Conservation (phyloP, 2,888 invertebrate genomes). For the Melanostoma scalare region DNA sequence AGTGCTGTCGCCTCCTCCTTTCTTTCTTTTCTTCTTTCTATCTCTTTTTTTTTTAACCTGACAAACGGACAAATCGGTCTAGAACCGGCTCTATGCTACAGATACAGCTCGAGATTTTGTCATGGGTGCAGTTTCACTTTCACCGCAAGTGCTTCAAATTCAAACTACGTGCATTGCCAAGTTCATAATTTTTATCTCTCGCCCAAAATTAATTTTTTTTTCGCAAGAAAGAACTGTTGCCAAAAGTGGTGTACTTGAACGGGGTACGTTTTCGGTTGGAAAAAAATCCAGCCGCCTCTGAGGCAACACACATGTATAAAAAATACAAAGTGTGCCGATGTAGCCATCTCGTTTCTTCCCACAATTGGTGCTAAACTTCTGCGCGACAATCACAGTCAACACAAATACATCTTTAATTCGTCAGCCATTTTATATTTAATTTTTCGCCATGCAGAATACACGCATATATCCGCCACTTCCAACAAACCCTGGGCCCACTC, state of each 20-base stretch:
- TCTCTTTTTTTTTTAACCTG: neutral
- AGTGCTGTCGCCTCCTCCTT: conserved; percentile 7
- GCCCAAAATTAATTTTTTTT: conserved; percentile 10
- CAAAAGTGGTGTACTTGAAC: conserved; percentile 41
- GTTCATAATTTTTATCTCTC: conserved; percentile 17
- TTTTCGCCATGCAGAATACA: conserved; percentile 27
- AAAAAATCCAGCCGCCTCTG: conserved; percentile 48
- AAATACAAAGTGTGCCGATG: conserved; percentile 26
- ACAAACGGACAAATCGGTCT: neutral
- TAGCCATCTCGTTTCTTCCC: conserved; percentile 50
- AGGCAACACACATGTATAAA: conserved; percentile 26
- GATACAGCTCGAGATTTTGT: neutral
- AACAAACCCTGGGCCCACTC: conserved; percentile 41
- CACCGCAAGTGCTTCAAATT: conserved; percentile 11
- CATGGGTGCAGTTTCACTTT: conserved; percentile 28
- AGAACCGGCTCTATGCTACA: conserved; percentile 14
- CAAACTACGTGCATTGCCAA: conserved; percentile 14
- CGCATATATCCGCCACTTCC: conserved; percentile 44
- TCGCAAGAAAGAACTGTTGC: conserved; percentile 34
- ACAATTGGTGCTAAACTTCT: conserved; percentile 36
- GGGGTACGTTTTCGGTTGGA: conserved; percentile 12
- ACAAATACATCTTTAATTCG: conserved; percentile 47
- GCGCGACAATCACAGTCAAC: conserved; percentile 57
- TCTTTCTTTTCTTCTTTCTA: conserved; percentile 1
- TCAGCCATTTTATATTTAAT: conserved; percentile 68